Conservation (phyloP, 2,113 vertebrate species). For the Forbesichthys papilliferus region DNA sequence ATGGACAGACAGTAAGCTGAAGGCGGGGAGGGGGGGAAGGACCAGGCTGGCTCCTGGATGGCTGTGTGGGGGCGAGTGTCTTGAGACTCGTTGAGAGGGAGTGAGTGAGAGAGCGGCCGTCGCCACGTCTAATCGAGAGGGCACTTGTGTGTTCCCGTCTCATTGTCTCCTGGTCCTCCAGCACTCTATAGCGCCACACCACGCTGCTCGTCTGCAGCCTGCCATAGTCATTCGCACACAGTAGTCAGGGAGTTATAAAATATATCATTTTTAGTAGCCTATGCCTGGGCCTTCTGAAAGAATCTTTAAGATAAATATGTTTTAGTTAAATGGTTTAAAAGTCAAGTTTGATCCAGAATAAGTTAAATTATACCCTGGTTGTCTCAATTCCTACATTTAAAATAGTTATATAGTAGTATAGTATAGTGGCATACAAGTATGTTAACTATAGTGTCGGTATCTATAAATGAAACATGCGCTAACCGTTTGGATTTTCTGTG, state of each 20-base stretch:
- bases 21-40: not conserved
- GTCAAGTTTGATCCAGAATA: no score
- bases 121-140: constrained; percentile 70
- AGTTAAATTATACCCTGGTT: no score
- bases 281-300: no score
- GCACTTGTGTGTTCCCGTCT: constrained; percentile 78
- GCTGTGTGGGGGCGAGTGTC: constrained; percentile 36
- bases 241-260: not conserved
- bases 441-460: no score
- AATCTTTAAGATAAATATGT: no score
- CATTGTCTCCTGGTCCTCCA: constrained; percentile 72
- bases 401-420: no score
- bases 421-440: no score
- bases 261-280: no score
- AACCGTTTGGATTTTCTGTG: no score
- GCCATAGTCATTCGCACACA: not conserved
- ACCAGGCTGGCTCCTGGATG: not conserved
- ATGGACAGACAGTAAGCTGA: not conserved
- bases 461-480: no score
- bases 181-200: constrained; percentile 49
- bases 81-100: constrained; percentile 75
- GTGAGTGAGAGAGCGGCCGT: constrained; percentile 53
- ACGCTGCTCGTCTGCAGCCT: not conserved
- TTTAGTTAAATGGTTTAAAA: no score
- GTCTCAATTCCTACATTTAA: no score